Conservation (phyloP, 2,113 vertebrate species). For the human (Homo sapiens) region DNA sequence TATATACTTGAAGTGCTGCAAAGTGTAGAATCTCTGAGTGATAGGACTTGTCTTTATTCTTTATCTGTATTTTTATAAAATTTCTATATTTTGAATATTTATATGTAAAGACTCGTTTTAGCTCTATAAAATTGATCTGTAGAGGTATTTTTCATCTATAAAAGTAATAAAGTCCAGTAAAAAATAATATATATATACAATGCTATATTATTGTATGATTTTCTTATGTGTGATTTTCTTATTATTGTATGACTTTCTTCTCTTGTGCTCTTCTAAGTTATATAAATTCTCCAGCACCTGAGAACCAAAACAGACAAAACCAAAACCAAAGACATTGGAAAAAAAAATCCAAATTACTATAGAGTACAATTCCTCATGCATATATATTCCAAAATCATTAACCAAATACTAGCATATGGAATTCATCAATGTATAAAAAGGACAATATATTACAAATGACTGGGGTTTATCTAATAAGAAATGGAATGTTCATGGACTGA, state of each 20-base stretch:
- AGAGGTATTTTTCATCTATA: constrained; percentile 13
- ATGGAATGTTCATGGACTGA: neutral
- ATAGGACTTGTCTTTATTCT: neutral
- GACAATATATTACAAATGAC: neutral
- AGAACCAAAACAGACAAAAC: neutral
- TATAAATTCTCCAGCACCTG: neutral
- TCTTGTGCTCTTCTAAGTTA: neutral
- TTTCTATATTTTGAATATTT: neutral
- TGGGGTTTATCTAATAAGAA: neutral
- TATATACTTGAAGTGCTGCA: neutral
- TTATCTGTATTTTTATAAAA: neutral
- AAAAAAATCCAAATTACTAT: neutral
- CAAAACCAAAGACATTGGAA: neutral
- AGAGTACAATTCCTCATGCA: neutral
- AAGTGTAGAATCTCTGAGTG: neutral
- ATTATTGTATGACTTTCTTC: neutral
- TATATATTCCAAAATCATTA: neutral
- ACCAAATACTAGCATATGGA: neutral
- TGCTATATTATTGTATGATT: too few species aligned
- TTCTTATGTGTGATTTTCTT: too few species aligned
- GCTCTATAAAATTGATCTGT: neutral
- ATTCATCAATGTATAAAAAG: neutral
- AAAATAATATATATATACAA: too few species aligned
- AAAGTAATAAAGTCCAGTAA: neutral
- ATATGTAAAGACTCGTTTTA: neutral